Conservation (phyloP, 2,888 invertebrate species). For the Lobophora halterata region DNA sequence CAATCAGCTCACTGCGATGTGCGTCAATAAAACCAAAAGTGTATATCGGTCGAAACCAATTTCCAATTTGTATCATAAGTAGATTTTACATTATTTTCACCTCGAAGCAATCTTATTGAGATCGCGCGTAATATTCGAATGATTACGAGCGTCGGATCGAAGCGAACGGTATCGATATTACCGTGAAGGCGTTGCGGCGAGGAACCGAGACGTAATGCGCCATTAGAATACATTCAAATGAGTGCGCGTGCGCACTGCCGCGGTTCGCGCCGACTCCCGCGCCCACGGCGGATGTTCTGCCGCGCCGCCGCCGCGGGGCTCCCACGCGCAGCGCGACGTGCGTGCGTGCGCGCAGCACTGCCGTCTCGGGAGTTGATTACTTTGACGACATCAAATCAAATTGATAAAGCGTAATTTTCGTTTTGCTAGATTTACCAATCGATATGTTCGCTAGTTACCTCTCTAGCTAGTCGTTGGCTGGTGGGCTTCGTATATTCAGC, state of each 20-base stretch:
- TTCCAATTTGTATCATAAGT: conserved; percentile 17
- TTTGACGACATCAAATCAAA: no score
- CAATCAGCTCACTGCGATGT: no score
- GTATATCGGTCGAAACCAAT: conserved; percentile 19
- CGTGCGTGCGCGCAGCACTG: conserved; percentile 9
- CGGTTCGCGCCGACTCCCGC: conserved; percentile 6
- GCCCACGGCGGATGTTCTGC: no score
- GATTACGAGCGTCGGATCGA: conserved; percentile 23
- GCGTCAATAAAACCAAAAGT: conserved; percentile 14
- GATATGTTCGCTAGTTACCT: no score
- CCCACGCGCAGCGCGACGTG: not conserved
- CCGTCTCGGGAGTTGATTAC: no score
- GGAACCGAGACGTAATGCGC: conserved; percentile 1
- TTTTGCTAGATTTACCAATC: no score
- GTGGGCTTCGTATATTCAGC: no score
- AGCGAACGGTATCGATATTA: conserved; percentile 27
- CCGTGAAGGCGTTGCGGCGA: conserved; percentile 6
- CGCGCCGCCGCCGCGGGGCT: not conserved
- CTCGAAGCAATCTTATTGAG: conserved; percentile 27
- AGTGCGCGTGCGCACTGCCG: conserved; percentile 19
- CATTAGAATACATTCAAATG: conserved; percentile 35
- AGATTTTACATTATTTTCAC: conserved; percentile 20
- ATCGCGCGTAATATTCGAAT: conserved; percentile 26
- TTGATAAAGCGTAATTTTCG: no score
- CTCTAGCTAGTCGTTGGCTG: no score